phyloP scores from a whole-genome alignment of 2,113 vertebrate genomes.

The Zosterops japonicus region DNA sequence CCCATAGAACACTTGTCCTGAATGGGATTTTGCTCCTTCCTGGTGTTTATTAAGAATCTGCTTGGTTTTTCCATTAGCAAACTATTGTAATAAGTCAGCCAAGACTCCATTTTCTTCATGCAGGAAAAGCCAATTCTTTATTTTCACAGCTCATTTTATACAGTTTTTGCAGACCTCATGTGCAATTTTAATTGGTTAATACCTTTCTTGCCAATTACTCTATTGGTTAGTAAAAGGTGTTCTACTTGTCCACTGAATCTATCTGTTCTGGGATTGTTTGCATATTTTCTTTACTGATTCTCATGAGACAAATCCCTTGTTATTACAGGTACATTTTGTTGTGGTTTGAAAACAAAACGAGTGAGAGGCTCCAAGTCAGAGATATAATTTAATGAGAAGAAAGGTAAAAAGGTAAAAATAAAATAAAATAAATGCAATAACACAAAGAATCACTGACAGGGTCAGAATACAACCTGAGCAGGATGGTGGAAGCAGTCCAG shows the following conservation, averaged over 20 bases:
- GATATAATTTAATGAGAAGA: no score
- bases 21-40: background rate
- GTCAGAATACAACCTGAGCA: no score
- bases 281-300: background rate
- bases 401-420: no score
- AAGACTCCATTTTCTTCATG: background rate
- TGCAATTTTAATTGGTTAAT: background rate
- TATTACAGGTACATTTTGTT: background rate
- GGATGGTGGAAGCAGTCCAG: no score
- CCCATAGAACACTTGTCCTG: background rate
- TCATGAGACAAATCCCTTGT: background rate
- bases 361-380: no score
- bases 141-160: background rate
- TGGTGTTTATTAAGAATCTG: background rate
- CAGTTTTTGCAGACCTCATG: background rate
- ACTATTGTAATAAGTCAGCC: background rate
- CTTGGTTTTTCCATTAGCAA: background rate
- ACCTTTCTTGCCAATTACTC: background rate
- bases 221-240: background rate
- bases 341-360: no score
- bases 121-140: background rate
- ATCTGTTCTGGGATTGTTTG: background rate
- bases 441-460: no score
- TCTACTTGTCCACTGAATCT: background rate
- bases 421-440: no score